Conservation (phyloP, 2,888 invertebrate species). For the Nycteola revayana region DNA sequence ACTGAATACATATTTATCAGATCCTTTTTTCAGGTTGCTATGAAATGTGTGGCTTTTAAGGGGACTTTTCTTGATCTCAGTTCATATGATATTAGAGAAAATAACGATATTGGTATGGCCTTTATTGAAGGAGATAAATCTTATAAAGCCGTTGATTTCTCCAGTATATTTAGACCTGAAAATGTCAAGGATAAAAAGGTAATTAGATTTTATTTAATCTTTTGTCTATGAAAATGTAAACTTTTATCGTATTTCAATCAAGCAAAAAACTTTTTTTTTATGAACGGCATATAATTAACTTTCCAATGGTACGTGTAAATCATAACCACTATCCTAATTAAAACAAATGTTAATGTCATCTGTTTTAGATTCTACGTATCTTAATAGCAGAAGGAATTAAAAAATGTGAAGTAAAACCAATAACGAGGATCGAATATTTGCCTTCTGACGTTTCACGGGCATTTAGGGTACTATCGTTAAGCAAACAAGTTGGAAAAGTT, state of each 20-base stretch:
- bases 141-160: conserved; percentile 33
- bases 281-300: too few species aligned
- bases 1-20: too few species aligned
- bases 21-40: conserved; percentile 38
- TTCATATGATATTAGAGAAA: conserved; percentile 35
- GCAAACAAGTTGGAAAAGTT: conserved; percentile 82
- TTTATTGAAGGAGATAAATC: conserved; percentile 23
- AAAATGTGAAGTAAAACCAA: conserved; percentile 85
- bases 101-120: conserved; percentile 37
- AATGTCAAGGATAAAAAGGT: conserved; percentile 38
- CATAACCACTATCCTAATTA: too few species aligned
- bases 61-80: conserved; percentile 38
- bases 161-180: conserved; percentile 39
- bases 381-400: conserved; percentile 84
- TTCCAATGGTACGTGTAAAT: too few species aligned
- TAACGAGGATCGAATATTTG: conserved; percentile 84
- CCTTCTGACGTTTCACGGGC: conserved; percentile 85
- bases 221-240: too few species aligned
- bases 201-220: conserved; percentile 3
- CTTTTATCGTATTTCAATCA: too few species aligned
- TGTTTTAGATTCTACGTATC: conserved; percentile 64
- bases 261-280: too few species aligned
- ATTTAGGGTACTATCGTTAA: conserved; percentile 81
- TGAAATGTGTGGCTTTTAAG: conserved; percentile 24
- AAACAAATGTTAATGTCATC: too few species aligned